A percentile compares a stretch with the other conserved stretches of the same genome.
Conservation (phyloP, 2,113 vertebrate species). For the Cricetomys ansorgei region DNA sequence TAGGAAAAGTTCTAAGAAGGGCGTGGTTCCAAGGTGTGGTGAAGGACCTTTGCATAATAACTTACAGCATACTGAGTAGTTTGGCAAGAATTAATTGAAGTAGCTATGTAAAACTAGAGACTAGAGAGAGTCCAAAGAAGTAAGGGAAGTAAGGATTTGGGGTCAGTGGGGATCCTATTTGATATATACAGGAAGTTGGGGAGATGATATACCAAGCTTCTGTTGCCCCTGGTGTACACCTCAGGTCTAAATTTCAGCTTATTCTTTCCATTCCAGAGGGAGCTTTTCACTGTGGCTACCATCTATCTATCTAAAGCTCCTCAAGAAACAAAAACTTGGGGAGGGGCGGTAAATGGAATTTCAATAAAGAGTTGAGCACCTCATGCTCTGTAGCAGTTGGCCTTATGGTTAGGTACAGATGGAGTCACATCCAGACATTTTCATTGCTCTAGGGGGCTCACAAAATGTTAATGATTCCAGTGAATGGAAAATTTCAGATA, state of each 20-base stretch:
- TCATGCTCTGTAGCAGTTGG: background rate
- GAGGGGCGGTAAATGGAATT: background rate
- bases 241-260: background rate
- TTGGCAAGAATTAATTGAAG: background rate
- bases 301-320: background rate
- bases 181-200: background rate
- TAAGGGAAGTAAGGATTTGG: too few species aligned
- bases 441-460: background rate
- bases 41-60: background rate
- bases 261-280: background rate
- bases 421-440: background rate
- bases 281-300: background rate
- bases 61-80: background rate
- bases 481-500: background rate
- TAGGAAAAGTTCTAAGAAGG: background rate
- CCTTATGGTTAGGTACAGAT: background rate
- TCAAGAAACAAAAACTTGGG: slow-evolving; percentile 8
- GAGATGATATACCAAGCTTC: background rate
- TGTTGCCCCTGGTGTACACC: background rate
- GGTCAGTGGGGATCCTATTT: rapidly evolving
- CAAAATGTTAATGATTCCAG: background rate
- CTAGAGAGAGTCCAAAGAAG: background rate
- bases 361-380: background rate
- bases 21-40: background rate
- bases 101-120: background rate